phyloP scores from a whole-genome alignment of 2,113 vertebrate species.

The Cyanoramphus novaezelandiae region DNA sequence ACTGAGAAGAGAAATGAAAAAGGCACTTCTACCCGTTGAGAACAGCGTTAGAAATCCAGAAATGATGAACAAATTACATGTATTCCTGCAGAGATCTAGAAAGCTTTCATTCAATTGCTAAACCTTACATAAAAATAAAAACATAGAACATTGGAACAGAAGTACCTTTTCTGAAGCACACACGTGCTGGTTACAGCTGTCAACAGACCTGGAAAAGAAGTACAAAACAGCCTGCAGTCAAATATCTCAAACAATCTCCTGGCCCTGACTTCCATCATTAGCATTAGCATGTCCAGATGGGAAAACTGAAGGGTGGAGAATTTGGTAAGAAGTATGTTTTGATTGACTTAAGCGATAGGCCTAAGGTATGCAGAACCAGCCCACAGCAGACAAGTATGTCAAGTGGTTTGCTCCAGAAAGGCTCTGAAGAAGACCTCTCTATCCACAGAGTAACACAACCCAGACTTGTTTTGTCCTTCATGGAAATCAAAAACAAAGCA shows the following conservation, averaged over 20 bases:
- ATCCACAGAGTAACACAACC: not conserved
- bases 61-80: constrained; percentile 18
- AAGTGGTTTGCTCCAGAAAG: not conserved
- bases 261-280: not conserved
- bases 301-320: not conserved
- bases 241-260: not conserved
- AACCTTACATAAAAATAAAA: not conserved
- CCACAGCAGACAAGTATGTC: not conserved
- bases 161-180: not conserved
- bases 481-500: not conserved
- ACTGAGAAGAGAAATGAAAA: constrained; percentile 59
- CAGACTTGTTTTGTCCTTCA: not conserved
- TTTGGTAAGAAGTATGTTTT: not conserved
- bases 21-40: constrained; percentile 41
- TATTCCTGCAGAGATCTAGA: not conserved
- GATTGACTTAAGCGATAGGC: not conserved
- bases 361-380: not conserved
- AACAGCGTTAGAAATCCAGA: constrained; percentile 26
- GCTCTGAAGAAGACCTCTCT: not conserved
- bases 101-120: not conserved
- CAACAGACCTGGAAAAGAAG: not conserved
- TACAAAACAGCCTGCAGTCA: not conserved
- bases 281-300: not conserved
- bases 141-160: not conserved
- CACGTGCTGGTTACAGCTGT: not conserved